Evolutionary conservation across 2,888 invertebrate genomes (phyloP), one percentile per base, ranked within the genome.

Genomic region (Ichneumon xanthorius): DNA sequence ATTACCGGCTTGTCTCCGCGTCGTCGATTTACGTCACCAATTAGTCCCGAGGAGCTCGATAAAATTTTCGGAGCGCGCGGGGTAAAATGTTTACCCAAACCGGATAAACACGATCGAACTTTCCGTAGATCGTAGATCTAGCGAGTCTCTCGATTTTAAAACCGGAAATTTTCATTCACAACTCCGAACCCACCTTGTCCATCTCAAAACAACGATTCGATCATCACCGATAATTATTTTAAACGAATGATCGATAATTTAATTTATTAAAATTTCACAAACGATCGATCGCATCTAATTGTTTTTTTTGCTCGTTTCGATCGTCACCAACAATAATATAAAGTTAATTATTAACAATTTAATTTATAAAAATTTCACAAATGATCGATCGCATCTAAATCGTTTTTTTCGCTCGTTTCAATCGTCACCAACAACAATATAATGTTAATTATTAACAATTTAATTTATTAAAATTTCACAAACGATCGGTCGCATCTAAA

Each of bases 1-100:
- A 81, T 86, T 82, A 78, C 26, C 40, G 67, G 53, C 30, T 45
- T 72, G 1, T 30, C 45, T 63, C 61, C 48, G 61, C 58, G 82
- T 82, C 26, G 67, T 58, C 77, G 61, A 82, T 80, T 80, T 72
- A 73, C 80, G 75, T 76, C 71, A 68, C 61, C 76, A 80, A 85
- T 85, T 77, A 82, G 77, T 82, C 19, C 22, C 22, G 55, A 19
- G 2, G 55, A 19, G 9, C 22, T 55, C 55, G 9, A 22, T 9
- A 3, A 55, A 33, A 61, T 6, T 0, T 30, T 61, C 33, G 16
- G 0, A 16, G 16, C 6, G 16, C 33, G 30, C 33, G 16, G 4
- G 6, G 6, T 6, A 16, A 33, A 58, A 58, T 58, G 11, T 58
- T 58, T 58, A 14, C 33, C 16, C n/a, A 61, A 30, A 26, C 11